phyloP scores from a whole-genome alignment of 2,113 vertebrate genomes.

The Pterocles orientalis region DNA sequence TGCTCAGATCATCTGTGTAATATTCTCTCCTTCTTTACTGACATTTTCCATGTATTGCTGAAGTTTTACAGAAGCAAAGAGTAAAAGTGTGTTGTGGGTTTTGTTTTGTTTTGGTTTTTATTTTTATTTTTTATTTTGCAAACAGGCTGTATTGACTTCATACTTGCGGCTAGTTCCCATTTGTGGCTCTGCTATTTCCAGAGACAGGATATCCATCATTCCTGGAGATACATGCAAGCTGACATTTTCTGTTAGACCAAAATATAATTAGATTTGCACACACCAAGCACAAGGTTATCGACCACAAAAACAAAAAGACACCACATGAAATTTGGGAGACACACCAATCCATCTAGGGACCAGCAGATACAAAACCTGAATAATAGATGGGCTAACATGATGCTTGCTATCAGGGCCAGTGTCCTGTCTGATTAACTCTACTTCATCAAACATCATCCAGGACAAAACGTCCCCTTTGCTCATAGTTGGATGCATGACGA shows the following conservation, averaged over 20 bases:
- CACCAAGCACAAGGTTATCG: not conserved
- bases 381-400: not conserved
- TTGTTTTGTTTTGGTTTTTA: not conserved
- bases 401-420: not conserved
- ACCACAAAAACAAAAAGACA: not conserved
- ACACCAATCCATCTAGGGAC: not conserved
- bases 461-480: not conserved
- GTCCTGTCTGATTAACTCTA: conserved; percentile 20
- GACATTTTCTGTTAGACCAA: conserved; percentile 22
- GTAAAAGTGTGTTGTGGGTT: not conserved
- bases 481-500: not conserved
- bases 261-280: conserved; percentile 39
- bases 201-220: conserved; percentile 8
- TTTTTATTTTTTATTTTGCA: not conserved
- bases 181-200: not conserved
- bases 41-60: not conserved
- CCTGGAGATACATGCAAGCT: not conserved
- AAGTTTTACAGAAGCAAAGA: not conserved
- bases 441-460: conserved; percentile 17
- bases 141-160: not conserved
- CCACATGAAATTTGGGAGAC: not conserved
- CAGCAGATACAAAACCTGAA: not conserved
- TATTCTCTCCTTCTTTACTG: not conserved
- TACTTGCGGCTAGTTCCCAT: not conserved
- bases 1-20: not conserved